A percentile compares a stretch with the other conserved stretches of the same genome.
phyloP scores from a whole-genome alignment of 2,888 invertebrate species.

The Microchrysa polita region DNA sequence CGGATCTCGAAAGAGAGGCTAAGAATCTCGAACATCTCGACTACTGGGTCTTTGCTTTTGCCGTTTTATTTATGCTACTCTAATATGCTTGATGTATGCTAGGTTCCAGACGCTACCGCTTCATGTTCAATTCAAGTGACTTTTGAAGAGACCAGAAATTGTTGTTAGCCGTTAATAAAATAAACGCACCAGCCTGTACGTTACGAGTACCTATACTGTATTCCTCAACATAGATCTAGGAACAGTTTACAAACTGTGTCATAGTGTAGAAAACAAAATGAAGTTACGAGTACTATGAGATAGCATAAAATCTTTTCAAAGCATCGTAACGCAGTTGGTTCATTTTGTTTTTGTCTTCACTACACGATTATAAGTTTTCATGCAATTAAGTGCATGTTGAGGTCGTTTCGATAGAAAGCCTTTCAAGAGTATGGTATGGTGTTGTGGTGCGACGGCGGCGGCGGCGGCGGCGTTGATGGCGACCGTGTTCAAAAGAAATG shows the following conservation, averaged over 20 bases:
- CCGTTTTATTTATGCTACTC: too few species aligned
- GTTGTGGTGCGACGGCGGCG: too few species aligned
- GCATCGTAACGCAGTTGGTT: background rate
- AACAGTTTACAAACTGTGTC: slow-evolving; percentile 33
- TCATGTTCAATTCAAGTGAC: too few species aligned
- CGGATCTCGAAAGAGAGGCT: slow-evolving; percentile 19
- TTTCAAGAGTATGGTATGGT: background rate
- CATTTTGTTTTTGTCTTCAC: too few species aligned
- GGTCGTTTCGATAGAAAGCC: slow-evolving; percentile 21
- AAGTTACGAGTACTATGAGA: background rate
- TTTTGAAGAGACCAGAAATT: too few species aligned
- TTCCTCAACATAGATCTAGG: background rate
- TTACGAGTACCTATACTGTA: too few species aligned
- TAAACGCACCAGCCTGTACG: background rate
- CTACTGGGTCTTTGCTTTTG: background rate
- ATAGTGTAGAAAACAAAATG: slow-evolving; percentile 22
- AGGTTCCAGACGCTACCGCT: too few species aligned
- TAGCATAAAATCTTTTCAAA: background rate
- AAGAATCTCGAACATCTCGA: slow-evolving; percentile 17
- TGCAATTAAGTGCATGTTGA: slow-evolving; percentile 18
- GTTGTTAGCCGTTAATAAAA: too few species aligned
- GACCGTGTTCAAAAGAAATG: slow-evolving; percentile 19
- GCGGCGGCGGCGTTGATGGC: too few species aligned
- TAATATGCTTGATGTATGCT: too few species aligned
- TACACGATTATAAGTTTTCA: background rate